These are phyloP conservation scores for Leptopilina myrica DNA, from an alignment of 2,888 invertebrate species.

Conservation along the genomic window DNA sequence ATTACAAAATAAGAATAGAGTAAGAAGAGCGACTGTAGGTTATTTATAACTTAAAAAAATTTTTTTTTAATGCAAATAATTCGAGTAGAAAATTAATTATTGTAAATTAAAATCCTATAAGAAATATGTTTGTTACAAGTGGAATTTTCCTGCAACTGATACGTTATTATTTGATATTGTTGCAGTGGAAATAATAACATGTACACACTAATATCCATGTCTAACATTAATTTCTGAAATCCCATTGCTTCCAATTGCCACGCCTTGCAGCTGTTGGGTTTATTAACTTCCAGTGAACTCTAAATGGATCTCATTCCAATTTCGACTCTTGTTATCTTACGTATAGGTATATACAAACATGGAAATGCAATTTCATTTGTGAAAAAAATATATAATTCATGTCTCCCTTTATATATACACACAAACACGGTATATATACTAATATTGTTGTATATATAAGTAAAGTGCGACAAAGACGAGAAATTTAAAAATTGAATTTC, in stretches of 20 bases:
- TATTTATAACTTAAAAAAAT: no score
- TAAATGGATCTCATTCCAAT: not conserved
- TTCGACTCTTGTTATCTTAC: not conserved
- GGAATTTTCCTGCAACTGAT: not conserved
- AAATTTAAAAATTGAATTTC: not conserved
- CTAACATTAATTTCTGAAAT: not conserved
- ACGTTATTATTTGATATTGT: constrained; percentile 2
- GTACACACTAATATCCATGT: not conserved
- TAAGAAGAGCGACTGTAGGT: no score
- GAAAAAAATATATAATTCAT: not conserved
- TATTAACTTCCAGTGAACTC: not conserved
- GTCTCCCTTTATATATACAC: no score
- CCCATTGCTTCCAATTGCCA: constrained; percentile 6
- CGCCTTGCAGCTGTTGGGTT: constrained; percentile 7
- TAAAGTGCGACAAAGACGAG: not conserved
- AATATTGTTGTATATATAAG: not conserved
- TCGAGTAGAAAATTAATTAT: no score
- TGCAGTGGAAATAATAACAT: not conserved
- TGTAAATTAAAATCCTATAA: no score
- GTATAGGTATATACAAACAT: not conserved
- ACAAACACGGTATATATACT: no score
- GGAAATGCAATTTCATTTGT: not conserved
- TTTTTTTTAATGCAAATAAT: no score
- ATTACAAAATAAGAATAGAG: no score
- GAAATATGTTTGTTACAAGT: no score